These are phyloP conservation scores for Aramus guarauna DNA, from an alignment of 2,113 vertebrate species.

Conservation along the genomic window DNA sequence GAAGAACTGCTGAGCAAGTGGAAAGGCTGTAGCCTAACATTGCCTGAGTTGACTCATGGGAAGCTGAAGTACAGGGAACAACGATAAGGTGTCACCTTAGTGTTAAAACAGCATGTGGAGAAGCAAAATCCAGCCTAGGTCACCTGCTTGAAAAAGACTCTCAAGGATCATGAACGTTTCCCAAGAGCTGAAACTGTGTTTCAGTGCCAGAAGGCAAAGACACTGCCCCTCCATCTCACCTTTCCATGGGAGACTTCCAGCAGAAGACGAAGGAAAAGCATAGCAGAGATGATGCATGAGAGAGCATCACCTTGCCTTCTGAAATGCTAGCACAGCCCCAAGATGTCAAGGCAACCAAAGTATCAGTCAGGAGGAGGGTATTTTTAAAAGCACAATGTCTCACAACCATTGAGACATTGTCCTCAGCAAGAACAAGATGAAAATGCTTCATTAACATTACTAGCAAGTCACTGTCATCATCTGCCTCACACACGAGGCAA, in stretches of 20 bases:
- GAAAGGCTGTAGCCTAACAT: background rate
- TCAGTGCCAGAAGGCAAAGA: background rate
- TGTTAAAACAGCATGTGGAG: background rate
- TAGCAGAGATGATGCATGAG: background rate
- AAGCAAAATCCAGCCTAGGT: background rate
- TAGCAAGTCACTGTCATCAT: background rate
- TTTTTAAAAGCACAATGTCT: background rate
- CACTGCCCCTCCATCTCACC: background rate
- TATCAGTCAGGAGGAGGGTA: background rate
- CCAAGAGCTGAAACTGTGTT: background rate
- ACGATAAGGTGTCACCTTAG: background rate
- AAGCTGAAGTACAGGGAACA: background rate
- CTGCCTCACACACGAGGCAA: background rate
- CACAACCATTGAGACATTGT: background rate
- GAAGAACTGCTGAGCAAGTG: background rate
- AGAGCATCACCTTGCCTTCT: background rate
- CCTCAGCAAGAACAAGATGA: background rate
- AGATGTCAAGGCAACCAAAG: background rate
- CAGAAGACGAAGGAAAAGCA: background rate
- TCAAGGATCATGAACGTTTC: background rate
- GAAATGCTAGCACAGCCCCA: background rate
- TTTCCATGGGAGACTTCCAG: background rate
- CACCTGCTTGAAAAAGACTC: background rate
- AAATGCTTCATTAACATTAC: background rate
- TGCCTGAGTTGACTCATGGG: background rate